Evolutionary conservation across 2,888 invertebrate species (phyloP), one percentile per base, ranked within the genome.

Genomic region (Leptarthrus brevirostris): DNA sequence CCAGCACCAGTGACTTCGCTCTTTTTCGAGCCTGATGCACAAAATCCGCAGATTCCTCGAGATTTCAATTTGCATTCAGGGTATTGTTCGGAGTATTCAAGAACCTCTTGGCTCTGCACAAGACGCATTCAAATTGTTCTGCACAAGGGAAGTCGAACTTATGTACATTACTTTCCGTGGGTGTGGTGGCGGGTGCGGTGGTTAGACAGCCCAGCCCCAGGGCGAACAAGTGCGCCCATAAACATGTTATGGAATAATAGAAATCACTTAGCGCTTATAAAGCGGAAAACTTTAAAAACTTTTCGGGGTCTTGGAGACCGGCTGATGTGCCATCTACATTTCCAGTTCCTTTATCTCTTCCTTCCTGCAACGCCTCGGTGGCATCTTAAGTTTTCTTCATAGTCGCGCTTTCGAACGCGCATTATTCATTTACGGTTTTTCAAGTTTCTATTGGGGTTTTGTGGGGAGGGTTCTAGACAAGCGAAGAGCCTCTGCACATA

Each of bases 31-130:
- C 36, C 52, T 30, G 40, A 44, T 54, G 54, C 52, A 54, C 71
- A 72, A 72, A 72, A 74, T 22, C 72, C 64, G 24, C 22, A 52
- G 64, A 71, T 74, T 75, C 64, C 72, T 74, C 71, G 12, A 56
- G 73, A 72, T 75, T 75, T 75, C 73, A 75, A 75, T 75, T 74
- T 75, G 75, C 75, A 75, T 75, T 75, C 74, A 74, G 36, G 72
- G 64, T 75, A 75, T 75, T 75, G 75, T 75, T 75, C 73, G 47
- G 49, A 44, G 54, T 75, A 69, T 61, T 75, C 72, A 66, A 71
- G 54, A 40, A 34, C 58, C 58, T 36, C 49, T 40, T 52, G 34
- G 61, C 34, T 36, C 49, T 64, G 49, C 52, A 64, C 26, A 58
- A 44, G 53, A 66, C 66, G 53, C 44, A 44, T 54, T 66, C 26